Percentiles rank a stretch among this genome's conserved stretches.
These are phyloP conservation scores for Willowsia nigromaculata DNA, from an alignment of 2,888 invertebrate species.

Conservation along the genomic window DNA sequence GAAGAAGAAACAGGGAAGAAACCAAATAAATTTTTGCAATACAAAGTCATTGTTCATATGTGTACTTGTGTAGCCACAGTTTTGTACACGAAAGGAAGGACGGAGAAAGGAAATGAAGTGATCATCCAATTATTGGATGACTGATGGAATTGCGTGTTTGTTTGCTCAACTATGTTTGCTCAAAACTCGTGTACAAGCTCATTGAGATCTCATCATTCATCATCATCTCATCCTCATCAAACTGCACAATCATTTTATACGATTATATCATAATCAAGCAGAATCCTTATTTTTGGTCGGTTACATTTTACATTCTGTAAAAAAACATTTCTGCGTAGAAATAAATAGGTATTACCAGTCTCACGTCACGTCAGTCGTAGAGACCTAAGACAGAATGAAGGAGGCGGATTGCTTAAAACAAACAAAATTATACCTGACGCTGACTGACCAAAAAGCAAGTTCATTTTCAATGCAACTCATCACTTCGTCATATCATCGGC, in stretches of 20 bases:
- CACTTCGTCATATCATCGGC: constrained; percentile 23
- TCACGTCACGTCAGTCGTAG: neutral
- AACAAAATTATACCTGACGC: constrained; percentile 22
- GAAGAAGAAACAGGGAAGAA: no score
- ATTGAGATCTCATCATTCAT: constrained; percentile 56
- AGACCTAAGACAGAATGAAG: neutral
- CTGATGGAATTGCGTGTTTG: constrained; percentile 58
- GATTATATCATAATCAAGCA: constrained; percentile 50
- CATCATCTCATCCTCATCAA: constrained; percentile 10
- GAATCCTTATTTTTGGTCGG: neutral
- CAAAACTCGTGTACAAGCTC: constrained; percentile 25
- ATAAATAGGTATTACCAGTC: neutral
- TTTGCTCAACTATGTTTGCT: neutral
- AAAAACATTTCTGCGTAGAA: neutral
- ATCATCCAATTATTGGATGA: constrained; percentile 58
- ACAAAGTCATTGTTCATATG: constrained; percentile 7
- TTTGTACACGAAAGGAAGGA: neutral
- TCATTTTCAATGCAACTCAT: constrained; percentile 52
- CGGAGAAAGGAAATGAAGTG: constrained; percentile 45
- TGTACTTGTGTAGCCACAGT: no score
- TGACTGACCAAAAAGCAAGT: constrained; percentile 12
- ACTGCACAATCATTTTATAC: constrained; percentile 21
- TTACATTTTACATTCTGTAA: neutral
- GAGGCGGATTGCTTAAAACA: constrained; percentile 5
- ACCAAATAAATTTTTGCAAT: neutral